Evolutionary conservation across 1,140 invertebrate genomes (phyloP), one percentile per base, ranked within the genome.

Genomic region (Danaus plexippus): DNA sequence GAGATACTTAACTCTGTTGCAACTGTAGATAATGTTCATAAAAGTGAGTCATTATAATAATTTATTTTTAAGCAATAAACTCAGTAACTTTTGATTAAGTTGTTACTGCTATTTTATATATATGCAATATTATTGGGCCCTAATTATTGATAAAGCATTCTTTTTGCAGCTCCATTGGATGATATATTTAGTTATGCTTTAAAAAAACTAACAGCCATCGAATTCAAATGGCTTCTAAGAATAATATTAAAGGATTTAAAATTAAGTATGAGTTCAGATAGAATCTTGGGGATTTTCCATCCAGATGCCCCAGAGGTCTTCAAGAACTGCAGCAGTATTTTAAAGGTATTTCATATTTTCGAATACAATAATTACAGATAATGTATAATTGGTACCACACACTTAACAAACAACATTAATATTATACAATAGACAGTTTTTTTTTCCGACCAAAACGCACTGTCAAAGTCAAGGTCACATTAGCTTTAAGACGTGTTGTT

Each of bases 221-320:
- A 97, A 75, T 90, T 95, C 58, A 96, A 96, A 86, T 98, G 96
- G 96, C 81, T 98, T 0, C 93, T 97, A 2, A 87, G 95, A 62
- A 93, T 98, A 51, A 90, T 98, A 47, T 79, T 98, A 4, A 97
- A 97, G 83, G 91, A 95, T 50, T 84, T 97, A 68, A 91, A 90
- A 69, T 77, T 97, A 7, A 92, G 92, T 0, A 83, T 97, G 48
- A 90, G 92, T 10, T 89, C 91, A 59, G 90, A 90, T 45, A 90
- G 89, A 40, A 92, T 97, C 44, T 89, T 97, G 55, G 80, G 80
- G 22, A 74, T 89, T 9, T 92, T 92, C 77, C 96, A 98, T 87
- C 89, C 90, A 0, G 92, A 97, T 88, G 96, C 95, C 1, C 90
- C 91, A 42, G 92, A 95, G 40, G 86, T 93, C 11, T 97, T 91